A percentile compares a stretch with the other conserved stretches of the same genome.
Conservation (phyloP, 1,140 invertebrate species). For the Globodera rostochiensis region DNA sequence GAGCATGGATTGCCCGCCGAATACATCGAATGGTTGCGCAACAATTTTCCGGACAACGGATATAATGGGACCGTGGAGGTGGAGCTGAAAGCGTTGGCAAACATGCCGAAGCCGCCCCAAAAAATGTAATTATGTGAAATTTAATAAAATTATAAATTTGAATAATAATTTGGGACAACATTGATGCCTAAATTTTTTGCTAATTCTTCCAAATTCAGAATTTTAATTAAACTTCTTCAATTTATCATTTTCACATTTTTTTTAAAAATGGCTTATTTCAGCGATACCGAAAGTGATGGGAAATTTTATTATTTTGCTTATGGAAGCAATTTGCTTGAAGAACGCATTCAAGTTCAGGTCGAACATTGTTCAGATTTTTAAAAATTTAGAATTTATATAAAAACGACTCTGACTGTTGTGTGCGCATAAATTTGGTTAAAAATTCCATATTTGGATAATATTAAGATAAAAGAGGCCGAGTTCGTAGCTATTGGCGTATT, state of each 20-base stretch:
- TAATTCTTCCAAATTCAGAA: too few species aligned
- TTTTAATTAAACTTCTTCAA: neutral
- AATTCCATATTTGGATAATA: neutral
- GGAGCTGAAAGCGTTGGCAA: constrained; percentile 37
- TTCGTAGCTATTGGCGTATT: constrained; percentile 42
- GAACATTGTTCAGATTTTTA: neutral
- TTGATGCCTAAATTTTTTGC: too few species aligned
- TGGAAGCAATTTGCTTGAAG: constrained; percentile 50
- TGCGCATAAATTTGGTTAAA: neutral
- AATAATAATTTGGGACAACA: too few species aligned
- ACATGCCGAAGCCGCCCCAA: constrained; percentile 4
- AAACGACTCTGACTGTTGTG: neutral
- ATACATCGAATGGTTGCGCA: constrained; percentile 43
- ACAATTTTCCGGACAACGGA: constrained; percentile 49
- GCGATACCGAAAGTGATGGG: neutral
- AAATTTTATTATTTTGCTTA: constrained; percentile 55
- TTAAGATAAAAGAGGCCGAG: constrained; percentile 42
- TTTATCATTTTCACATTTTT: neutral
- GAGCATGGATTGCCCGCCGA: constrained; percentile 49
- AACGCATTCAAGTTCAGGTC: constrained; percentile 56
- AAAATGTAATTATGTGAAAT: too few species aligned
- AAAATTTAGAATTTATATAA: neutral
- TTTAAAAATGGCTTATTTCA: neutral
- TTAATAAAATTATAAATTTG: too few species aligned
- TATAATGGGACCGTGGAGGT: constrained; percentile 44